Base-by-base conservation (phyloP, 2,113 vertebrate genomes). In the Tyrannus savana region DNA sequence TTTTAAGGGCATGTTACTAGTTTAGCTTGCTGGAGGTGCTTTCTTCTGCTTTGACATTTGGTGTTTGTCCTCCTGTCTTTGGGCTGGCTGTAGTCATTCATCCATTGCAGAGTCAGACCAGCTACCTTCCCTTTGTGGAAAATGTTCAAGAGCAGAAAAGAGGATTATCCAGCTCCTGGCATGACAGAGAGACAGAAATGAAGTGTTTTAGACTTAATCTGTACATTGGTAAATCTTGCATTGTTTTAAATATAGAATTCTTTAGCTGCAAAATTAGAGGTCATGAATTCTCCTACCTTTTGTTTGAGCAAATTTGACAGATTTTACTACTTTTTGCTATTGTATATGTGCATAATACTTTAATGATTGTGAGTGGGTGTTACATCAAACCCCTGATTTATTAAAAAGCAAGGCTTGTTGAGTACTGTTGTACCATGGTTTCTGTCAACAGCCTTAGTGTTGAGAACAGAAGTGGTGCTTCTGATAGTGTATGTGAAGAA, bases 51-150 rank as follows among this genome's bases (percentile, higher is more conserved):
- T 25, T 69, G 55, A 24, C 14, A 3, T 37, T 60, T 77, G 25
- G 6, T 87, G 6, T 67, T 59, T 73, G 33, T 83, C 6, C 27
- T 59, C 28, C 30, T 28, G 30, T 30, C 22, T 14, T 80, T 39
- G 44, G 44, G 30, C n/a, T 71, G 78, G 19, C 50, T 87, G 7
- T 22, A 14, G 31, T 30, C 67, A 7, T 18, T 55, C 6, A 15
- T 52, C 35, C 23, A 8, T 31, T 39, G 33, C 62, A 64, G 44
- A 16, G 12, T 49, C 10, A 3, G 23, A 31, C 42, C 62, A 41
- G 31, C 41, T 69, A 6, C 2, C 19, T 75, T 87, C 35, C 8
- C 35, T 19, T 31, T 0, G 0, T 42, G 56, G 42, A 79, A 50
- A 41, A 31, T 1, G 2, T 68, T 72, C 14, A 63, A 39, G 58